phyloP scores from a whole-genome alignment of 1,140 invertebrate genomes.

The Bombyx mori region ASM3026992v2 NC_085116.1:1697501-1698000 shows the following conservation, averaged over 20 bases:
- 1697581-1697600: slow-evolving; percentile 87
- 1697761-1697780: slow-evolving; percentile 86
- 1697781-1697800: slow-evolving; percentile 77
- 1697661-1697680: slow-evolving; percentile 15
- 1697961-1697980: slow-evolving; percentile 82
- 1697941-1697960: slow-evolving; percentile 85
- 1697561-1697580: slow-evolving; percentile 79
- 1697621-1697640: slow-evolving; percentile 85
- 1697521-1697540: slow-evolving; percentile 84
- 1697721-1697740: slow-evolving; percentile 73
- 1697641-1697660: slow-evolving; percentile 75
- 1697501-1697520: slow-evolving; percentile 83
- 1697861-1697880: slow-evolving; percentile 79
- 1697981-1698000: slow-evolving; percentile 87
- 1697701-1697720: slow-evolving; percentile 13
- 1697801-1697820: slow-evolving; percentile 71
- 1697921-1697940: slow-evolving; percentile 76
- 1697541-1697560: slow-evolving; percentile 75
- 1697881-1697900: slow-evolving; percentile 79
- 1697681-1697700: slow-evolving; percentile 32
- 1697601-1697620: slow-evolving; percentile 84
- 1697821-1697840: slow-evolving; percentile 77
- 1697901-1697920: slow-evolving; percentile 75
- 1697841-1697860: slow-evolving; percentile 76
- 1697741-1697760: slow-evolving; percentile 77